Evolutionary conservation across 2,888 invertebrate genomes (phyloP).

Genomic region (Cryptus viduatorius): DNA sequence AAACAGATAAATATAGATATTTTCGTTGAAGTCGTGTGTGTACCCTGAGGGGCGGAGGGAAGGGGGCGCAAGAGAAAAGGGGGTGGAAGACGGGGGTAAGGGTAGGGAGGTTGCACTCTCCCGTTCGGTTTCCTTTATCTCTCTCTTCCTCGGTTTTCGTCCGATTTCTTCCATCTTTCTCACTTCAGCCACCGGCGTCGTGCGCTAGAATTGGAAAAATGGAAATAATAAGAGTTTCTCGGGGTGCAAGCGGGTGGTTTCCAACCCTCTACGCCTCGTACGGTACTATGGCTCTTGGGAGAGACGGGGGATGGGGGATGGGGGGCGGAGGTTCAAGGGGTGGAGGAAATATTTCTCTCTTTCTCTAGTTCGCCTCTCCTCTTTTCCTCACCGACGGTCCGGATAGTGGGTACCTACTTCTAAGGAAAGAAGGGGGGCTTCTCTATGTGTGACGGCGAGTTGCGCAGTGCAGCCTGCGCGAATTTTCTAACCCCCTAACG

Average conservation of each 20-base stretch:
- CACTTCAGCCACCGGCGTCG: slow-evolving; percentile 45
- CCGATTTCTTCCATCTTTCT: slow-evolving; percentile 43
- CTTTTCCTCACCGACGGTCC: slow-evolving; percentile 58
- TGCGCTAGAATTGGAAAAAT: slow-evolving; percentile 82
- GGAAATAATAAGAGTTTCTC: slow-evolving; percentile 83
- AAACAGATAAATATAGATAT: slow-evolving; percentile 84
- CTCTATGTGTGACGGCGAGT: slow-evolving; percentile 61
- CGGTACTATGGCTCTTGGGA: slow-evolving; percentile 54
- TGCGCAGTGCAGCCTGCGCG: slow-evolving; percentile 84
- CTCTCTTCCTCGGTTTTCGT: slow-evolving; percentile 46
- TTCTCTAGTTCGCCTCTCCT: slow-evolving; percentile 50
- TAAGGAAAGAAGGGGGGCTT: slow-evolving; percentile 63
- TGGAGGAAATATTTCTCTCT: slow-evolving; percentile 69
- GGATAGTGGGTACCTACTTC: slow-evolving; percentile 58
- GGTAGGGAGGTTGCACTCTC: slow-evolving; percentile 54
- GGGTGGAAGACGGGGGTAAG: slow-evolving; percentile 55
- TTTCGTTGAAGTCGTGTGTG: slow-evolving; percentile 75
- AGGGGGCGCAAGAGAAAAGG: slow-evolving; percentile 70
- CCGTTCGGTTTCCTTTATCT: slow-evolving; percentile 43
- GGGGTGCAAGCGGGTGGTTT: slow-evolving; percentile 67
- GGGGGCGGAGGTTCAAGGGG: slow-evolving; percentile 69
- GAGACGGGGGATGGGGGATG: slow-evolving; percentile 59
- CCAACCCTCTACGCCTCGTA: slow-evolving; percentile 51
- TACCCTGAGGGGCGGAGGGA: no score
- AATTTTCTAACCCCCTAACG: slow-evolving; percentile 37